Base-by-base conservation (phyloP, 2,797 vertebrate genomes). In the Apodemus agrarius region DNA sequence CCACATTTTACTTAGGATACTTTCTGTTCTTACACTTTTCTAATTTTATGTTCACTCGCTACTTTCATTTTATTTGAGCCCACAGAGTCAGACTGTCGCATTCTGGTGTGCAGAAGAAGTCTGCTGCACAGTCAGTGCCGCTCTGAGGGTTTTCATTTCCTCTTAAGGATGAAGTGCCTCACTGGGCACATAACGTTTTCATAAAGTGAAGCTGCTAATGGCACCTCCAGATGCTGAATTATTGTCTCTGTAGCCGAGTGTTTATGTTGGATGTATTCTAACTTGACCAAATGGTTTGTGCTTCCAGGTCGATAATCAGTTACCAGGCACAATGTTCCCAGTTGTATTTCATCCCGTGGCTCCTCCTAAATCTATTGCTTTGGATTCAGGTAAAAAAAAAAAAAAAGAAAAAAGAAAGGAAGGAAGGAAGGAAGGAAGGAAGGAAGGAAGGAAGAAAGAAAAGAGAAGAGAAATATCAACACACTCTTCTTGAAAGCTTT, bases 341-440 rank as follows among this genome's bases (percentile, higher is more conserved):
- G 99, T 99, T 65, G 99, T 99, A 6, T 99, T 99, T 98, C 99
- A 99, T 93, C 99, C 99, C 0, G 99, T 99, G 49, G 98, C 99
- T 76, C 99, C 99, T 98, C 99, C 99, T 13, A 99, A 99, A 97
- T 99, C 99, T 0, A 99, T 99, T 94, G 99, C 99, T 97, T 98
- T 99, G 97, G 99, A 99, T 98, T 99, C 99, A 98, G 99, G 99
- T 99, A 98, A 97, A 96, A 99, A 99, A 34, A 49, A 89, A 78
- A 67, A 11, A 11, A 16, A 16, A 26, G 31, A 0, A 31, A 31
- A 22, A 8, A 76, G 34, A 16, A 49, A 34, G 52, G 0, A 13
- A 11, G 52, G 19, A 22, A 49, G n/a, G n/a, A n/a, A n/a, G n/a
- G n/a, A n/a, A n/a, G n/a, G n/a, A n/a, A n/a, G n/a, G n/a, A n/a